phyloP scores from a whole-genome alignment of 2,113 vertebrate species.

The Eptatretus burgeri region DNA sequence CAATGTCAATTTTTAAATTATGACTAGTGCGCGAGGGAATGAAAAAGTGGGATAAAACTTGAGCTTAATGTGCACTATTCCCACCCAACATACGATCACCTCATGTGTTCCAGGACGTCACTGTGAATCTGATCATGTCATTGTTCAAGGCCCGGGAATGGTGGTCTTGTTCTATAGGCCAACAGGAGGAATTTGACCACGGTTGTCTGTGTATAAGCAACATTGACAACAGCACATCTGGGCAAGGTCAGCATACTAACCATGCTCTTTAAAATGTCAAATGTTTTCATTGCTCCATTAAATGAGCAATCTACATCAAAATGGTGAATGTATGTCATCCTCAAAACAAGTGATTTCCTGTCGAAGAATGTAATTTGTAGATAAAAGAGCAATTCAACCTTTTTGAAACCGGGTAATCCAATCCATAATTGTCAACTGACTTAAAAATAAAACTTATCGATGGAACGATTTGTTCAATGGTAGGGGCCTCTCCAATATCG shows the following conservation, averaged over 20 bases:
- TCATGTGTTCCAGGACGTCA: no score
- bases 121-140: slow-evolving; percentile 26
- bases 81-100: no score
- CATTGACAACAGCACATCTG: slow-evolving; percentile 54
- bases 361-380: no score
- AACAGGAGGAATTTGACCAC: slow-evolving; percentile 85
- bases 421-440: not conserved
- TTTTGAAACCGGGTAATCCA: no score
- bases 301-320: not conserved
- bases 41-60: no score
- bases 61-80: no score
- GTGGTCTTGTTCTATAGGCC: slow-evolving; percentile 54
- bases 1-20: no score
- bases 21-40: no score
- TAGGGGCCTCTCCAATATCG: no score
- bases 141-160: slow-evolving; percentile 92
- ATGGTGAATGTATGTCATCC: not conserved
- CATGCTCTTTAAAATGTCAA: not conserved
- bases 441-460: no score
- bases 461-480: no score
- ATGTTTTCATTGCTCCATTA: not conserved
- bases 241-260: slow-evolving; percentile 30
- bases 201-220: slow-evolving; percentile 66
- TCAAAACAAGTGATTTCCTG: not conserved
- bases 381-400: no score